Evolutionary conservation across 2,888 invertebrate genomes (phyloP), one percentile per base, ranked within the genome.

Genomic region (Cremastinae sp.): DNA sequence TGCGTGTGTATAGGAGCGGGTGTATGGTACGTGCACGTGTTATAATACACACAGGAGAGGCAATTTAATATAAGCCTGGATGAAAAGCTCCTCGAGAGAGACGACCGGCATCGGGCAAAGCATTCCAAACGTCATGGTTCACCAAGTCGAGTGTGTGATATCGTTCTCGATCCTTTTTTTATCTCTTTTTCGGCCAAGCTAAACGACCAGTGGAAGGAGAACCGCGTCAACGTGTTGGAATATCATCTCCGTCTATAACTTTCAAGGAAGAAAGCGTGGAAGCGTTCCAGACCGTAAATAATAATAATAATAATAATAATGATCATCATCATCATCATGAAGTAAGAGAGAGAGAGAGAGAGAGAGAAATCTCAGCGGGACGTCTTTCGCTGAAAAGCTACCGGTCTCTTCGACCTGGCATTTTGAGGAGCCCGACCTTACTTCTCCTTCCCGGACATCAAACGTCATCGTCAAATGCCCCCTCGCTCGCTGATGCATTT

Each of bases 51-150:
- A 53, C 34, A 71, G 38, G 47, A 47, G 14, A 5, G 53, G 62
- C 56, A 71, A 72, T 75, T 74, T 66, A 66, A 75, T 68, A 73
- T n/a, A 41, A 36, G 9, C 8, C 38, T 34, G 34, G 45, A 28
- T 49, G 36, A 51, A 61, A 51, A 49, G 64, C 61, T 20, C n/a
- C n/a, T 36, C 49, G 58, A 22, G 49, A 12, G 41, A 47, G 62
- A 62, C 43, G 45, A 56, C 76, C 85, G 85, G 83, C 83, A 74
- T 78, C 68, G 79, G 54, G 81, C 84, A 87, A 88, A 89, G 87
- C 86, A 88, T 88, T 89, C 88, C 87, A 82, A 80, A 78, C 82
- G 86, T 86, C 87, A 84, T 84, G 72, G 81, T 82, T 82, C 81
- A 82, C 78, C 80, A 74, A 76, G 77, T 69, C 72, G 38, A 58